Conservation (phyloP, 1,140 invertebrate genomes). For the Drosophila pseudoananassae region DNA sequence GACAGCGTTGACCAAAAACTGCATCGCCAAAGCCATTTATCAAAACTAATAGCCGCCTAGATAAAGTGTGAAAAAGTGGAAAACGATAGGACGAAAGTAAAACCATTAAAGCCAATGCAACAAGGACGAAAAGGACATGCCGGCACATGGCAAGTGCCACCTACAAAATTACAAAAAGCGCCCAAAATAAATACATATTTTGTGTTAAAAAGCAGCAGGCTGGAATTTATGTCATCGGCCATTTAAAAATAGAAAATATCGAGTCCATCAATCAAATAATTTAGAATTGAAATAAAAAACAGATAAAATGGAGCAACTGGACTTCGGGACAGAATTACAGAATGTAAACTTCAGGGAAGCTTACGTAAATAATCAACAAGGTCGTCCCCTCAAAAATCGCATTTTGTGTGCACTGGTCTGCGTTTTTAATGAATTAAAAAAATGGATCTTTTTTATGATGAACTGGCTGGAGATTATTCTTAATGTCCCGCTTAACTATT, state of each 20-base stretch:
- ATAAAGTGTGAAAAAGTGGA: conserved; percentile 52
- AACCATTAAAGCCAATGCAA: conserved; percentile 49
- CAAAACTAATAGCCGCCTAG: conserved; percentile 66
- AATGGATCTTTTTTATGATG: background rate
- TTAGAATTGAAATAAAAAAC: background rate
- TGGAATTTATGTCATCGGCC: background rate
- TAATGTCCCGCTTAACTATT: background rate
- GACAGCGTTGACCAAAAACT: conserved; percentile 46
- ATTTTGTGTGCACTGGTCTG: background rate
- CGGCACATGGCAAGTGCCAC: background rate
- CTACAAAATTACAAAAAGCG: background rate
- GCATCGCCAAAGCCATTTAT: conserved; percentile 57
- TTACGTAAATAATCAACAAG: background rate
- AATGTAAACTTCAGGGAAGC: too few relatives aligned
- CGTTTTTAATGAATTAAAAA: background rate
- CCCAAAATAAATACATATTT: background rate
- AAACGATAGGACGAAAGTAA: conserved; percentile 34
- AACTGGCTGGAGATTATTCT: background rate
- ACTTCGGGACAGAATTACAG: background rate
- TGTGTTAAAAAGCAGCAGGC: background rate
- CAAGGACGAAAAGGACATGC: conserved; percentile 8
- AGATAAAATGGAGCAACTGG: background rate
- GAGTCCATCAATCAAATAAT: background rate
- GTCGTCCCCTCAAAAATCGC: background rate
- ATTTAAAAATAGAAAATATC: background rate